A percentile compares a stretch with the other conserved stretches of the same genome.
Evolutionary conservation across 2,888 invertebrate genomes (phyloP).

Genomic region (Gisinianus flammeolus): DNA sequence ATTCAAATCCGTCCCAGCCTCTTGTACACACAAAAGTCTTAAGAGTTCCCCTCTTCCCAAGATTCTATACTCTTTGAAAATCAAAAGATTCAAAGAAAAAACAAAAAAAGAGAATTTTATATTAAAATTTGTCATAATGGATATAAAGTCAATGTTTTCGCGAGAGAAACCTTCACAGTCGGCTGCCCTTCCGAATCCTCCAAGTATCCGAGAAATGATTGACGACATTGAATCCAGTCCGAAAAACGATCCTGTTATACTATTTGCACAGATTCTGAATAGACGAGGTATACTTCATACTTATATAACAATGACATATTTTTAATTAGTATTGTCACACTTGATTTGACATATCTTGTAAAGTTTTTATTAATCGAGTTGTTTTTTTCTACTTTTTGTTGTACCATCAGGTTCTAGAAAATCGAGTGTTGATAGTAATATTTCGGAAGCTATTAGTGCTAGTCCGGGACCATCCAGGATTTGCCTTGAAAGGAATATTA

Average conservation of each 20-base stretch:
- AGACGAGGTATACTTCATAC: constrained; percentile 4
- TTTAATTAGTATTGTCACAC: no score
- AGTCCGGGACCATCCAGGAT: neutral
- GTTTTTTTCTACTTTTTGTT: no score
- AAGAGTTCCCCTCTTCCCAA: no score
- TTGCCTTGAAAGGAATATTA: neutral
- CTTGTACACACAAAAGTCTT: no score
- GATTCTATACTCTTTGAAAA: no score
- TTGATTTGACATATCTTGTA: no score
- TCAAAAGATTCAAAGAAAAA: neutral
- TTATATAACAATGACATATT: neutral
- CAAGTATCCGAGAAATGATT: constrained; percentile 48
- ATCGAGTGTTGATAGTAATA: neutral
- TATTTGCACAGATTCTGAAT: constrained; percentile 52
- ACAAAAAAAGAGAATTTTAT: no score
- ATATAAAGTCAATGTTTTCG: constrained; percentile 19
- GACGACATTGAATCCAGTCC: constrained; percentile 50
- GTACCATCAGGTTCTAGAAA: constrained; percentile 5
- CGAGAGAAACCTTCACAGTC: constrained; percentile 8
- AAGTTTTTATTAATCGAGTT: no score
- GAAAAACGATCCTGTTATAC: constrained; percentile 46
- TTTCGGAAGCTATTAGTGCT: constrained; percentile 3
- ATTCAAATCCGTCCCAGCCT: no score
- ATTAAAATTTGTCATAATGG: no score
- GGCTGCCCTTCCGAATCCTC: constrained; percentile 40